These are phyloP conservation scores for Bombus confusus DNA, from an alignment of 1,140 invertebrate genomes.

Conservation along the genomic window DNA sequence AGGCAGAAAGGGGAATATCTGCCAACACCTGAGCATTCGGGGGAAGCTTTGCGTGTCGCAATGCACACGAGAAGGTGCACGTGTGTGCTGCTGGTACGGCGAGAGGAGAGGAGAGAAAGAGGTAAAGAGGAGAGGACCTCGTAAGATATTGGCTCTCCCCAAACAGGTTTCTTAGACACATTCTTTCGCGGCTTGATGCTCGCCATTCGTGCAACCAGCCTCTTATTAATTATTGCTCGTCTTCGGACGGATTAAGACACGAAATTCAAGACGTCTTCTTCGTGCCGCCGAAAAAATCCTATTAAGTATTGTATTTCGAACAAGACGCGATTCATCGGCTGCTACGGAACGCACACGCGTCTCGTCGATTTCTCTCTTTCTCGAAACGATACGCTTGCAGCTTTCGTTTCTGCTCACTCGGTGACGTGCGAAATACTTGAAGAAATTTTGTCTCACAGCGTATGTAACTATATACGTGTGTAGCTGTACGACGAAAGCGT, in stretches of 20 bases:
- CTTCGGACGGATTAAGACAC: not conserved
- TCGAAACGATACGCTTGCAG: not conserved
- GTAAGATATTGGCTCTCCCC: constrained; percentile 62
- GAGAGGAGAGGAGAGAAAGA: not conserved
- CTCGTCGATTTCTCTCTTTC: not conserved
- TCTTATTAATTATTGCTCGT: constrained; percentile 59
- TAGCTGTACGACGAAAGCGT: not conserved
- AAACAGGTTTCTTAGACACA: constrained; percentile 71
- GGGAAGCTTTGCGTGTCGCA: constrained; percentile 34
- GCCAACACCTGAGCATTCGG: constrained; percentile 49
- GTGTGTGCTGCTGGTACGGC: constrained; percentile 2
- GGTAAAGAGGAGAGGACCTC: constrained; percentile 46
- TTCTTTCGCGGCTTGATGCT: constrained; percentile 59
- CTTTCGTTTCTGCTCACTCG: not conserved
- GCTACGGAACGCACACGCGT: not conserved
- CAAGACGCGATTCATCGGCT: not conserved
- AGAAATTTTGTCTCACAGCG: no score
- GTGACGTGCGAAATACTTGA: no score
- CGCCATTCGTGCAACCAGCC: constrained; percentile 47
- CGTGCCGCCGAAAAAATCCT: not conserved
- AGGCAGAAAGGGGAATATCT: constrained; percentile 28
- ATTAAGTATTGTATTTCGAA: not conserved
- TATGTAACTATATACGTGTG: no score
- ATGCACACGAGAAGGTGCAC: constrained; percentile 36
- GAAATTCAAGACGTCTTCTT: not conserved